Conservation (phyloP, 1,140 invertebrate species). For the Drosophila bifasciata region DNA sequence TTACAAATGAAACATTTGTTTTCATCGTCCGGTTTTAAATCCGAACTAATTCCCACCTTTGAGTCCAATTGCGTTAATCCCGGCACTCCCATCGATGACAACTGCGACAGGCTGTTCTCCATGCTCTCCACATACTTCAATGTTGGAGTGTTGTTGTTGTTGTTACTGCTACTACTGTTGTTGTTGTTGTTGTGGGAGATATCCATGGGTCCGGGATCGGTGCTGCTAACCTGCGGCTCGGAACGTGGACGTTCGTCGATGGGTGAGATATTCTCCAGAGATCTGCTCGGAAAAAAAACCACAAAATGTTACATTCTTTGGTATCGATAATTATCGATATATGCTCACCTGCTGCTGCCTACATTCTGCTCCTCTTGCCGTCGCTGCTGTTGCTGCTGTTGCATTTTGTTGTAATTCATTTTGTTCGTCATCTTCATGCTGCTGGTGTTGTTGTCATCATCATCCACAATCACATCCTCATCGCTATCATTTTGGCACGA, state of each 20-base stretch:
- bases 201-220: slow-evolving; percentile 72
- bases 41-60: slow-evolving; percentile 84
- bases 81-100: slow-evolving; percentile 74
- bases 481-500: slow-evolving; percentile 82
- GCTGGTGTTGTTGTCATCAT: slow-evolving; percentile 57
- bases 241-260: slow-evolving; percentile 76
- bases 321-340: not conserved
- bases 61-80: slow-evolving; percentile 83
- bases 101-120: slow-evolving; percentile 69
- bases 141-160: slow-evolving; percentile 62
- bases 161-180: slow-evolving; percentile 51
- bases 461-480: slow-evolving; percentile 83
- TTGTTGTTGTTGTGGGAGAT: slow-evolving; percentile 75
- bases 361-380: slow-evolving; percentile 72
- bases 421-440: slow-evolving; percentile 69
- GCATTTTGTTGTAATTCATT: slow-evolving; percentile 48
- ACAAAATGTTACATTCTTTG: not conserved
- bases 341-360: slow-evolving; percentile 72
- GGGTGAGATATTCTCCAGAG: slow-evolving; percentile 71
- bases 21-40: slow-evolving; percentile 84
- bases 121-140: slow-evolving; percentile 73
- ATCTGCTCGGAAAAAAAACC: slow-evolving; percentile 29
- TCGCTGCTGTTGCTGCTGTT: slow-evolving; percentile 68
- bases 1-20: slow-evolving; percentile 85
- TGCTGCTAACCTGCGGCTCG: slow-evolving; percentile 81